These are phyloP conservation scores for Hydrozoanthus gracilis DNA, from an alignment of 92 coral and sea anemone genomes.

Conservation along the genomic window DNA sequence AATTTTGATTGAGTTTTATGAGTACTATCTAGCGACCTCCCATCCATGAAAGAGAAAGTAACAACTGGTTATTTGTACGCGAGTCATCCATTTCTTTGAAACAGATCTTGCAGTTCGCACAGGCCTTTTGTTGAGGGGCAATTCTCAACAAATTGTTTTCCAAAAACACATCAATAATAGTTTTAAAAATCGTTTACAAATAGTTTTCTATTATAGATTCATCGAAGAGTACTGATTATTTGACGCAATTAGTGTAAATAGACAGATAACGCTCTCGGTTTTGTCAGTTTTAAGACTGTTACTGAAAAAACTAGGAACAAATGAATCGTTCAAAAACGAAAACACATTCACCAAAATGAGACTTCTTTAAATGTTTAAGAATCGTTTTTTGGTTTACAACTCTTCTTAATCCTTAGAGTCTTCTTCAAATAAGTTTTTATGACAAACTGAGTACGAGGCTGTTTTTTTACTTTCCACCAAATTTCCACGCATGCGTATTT, in stretches of 20 bases:
- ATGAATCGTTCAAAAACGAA: too few species aligned
- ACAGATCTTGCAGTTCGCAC: background rate
- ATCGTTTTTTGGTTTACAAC: background rate
- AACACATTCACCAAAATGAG: too few species aligned
- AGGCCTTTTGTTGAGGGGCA: background rate
- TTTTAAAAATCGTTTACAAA: background rate
- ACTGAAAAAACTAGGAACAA: too few species aligned
- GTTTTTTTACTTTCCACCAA: background rate
- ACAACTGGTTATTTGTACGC: background rate
- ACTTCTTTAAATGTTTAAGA: too few species aligned
- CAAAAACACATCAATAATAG: background rate
- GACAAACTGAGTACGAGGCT: too few species aligned
- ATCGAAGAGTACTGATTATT: background rate
- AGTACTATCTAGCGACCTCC: constrained; percentile 13
- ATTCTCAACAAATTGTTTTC: background rate
- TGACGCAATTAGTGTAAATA: constrained; percentile 7
- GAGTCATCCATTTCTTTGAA: constrained; percentile 16
- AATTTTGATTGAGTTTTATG: constrained; percentile 43
- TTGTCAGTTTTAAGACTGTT: too few species aligned
- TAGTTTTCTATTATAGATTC: background rate
- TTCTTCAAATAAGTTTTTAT: background rate
- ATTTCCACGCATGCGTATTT: constrained; percentile 9
- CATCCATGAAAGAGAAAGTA: constrained; percentile 24
- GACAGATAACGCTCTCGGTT: background rate
- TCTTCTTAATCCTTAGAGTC: background rate